A percentile compares a stretch with the other conserved stretches of the same genome.
phyloP scores from a whole-genome alignment of 2,113 vertebrate species.

The Albula glossodonta region DNA sequence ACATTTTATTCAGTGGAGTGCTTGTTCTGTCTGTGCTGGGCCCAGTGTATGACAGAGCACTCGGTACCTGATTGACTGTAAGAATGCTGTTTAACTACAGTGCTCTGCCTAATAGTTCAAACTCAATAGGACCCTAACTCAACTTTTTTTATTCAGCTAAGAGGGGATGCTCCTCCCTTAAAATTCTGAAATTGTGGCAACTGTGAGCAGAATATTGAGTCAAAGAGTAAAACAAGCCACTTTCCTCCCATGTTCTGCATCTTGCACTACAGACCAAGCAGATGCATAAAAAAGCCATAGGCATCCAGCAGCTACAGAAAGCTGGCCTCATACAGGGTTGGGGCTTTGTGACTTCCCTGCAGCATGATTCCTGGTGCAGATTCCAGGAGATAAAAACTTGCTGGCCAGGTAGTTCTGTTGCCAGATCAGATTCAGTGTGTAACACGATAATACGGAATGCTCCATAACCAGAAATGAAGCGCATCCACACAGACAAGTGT shows the following conservation, averaged over 20 bases:
- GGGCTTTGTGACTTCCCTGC: not conserved
- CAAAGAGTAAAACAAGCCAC: not conserved
- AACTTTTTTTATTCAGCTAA: not conserved
- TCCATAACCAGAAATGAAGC: too few species aligned
- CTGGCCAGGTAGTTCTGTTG: not conserved
- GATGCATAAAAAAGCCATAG: not conserved
- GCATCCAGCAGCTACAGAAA: not conserved
- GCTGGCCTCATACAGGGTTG: too few species aligned
- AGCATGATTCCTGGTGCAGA: not conserved
- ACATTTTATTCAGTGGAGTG: not conserved
- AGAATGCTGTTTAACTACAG: too few species aligned
- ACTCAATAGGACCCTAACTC: not conserved
- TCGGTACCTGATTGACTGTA: slow-evolving; percentile 51
- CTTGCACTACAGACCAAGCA: not conserved
- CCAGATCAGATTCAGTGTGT: not conserved
- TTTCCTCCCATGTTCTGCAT: not conserved
- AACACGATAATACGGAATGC: not conserved
- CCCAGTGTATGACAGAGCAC: too few species aligned
- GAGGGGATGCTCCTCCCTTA: not conserved
- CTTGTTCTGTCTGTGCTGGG: not conserved
- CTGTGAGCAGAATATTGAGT: not conserved
- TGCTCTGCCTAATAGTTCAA: not conserved
- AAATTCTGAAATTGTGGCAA: not conserved
- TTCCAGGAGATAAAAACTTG: not conserved
- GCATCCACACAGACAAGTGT: too few species aligned